Evolutionary conservation across 1,140 invertebrate species (phyloP).

Genomic region (Listronotus bonariensis): DNA sequence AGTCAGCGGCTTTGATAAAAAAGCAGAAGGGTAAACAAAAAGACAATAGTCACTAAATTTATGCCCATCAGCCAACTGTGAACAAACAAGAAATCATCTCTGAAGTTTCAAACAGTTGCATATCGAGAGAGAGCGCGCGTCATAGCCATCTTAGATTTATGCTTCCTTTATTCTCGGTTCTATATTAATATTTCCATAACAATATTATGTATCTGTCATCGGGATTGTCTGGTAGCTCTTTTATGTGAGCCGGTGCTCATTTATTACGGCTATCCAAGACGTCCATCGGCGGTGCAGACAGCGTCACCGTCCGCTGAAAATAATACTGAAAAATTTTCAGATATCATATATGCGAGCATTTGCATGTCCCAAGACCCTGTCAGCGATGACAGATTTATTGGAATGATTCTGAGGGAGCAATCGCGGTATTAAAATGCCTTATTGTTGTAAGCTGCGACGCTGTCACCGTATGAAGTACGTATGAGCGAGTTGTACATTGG

Average conservation of each 20-base stretch:
- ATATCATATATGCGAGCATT: conserved; percentile 39
- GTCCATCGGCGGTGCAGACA: conserved; percentile 44
- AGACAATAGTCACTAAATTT: conserved; percentile 37
- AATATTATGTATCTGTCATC: conserved; percentile 53
- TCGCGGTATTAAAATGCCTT: conserved; percentile 46
- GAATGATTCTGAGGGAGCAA: conserved; percentile 42
- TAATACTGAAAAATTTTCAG: conserved; percentile 35
- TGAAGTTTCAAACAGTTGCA: conserved; percentile 12
- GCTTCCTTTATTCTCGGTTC: conserved; percentile 46
- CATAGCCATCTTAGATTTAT: conserved; percentile 42
- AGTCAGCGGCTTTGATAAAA: not conserved
- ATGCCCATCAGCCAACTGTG: conserved; percentile 33
- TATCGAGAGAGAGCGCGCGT: conserved; percentile 7
- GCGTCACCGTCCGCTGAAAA: conserved; percentile 29
- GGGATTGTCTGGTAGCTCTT: conserved; percentile 40
- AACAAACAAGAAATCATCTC: conserved; percentile 35
- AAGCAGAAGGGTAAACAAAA: conserved; percentile 19
- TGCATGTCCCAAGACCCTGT: conserved; percentile 40
- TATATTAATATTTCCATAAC: conserved; percentile 54
- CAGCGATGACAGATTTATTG: conserved; percentile 51
- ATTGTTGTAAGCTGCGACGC: conserved; percentile 34
- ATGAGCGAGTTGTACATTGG: not conserved
- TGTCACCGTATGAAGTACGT: conserved; percentile 1
- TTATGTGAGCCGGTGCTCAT: conserved; percentile 44
- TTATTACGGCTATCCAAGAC: conserved; percentile 42